Conservation (phyloP, 2,888 invertebrate genomes). For the Acholoe squamosa region DNA sequence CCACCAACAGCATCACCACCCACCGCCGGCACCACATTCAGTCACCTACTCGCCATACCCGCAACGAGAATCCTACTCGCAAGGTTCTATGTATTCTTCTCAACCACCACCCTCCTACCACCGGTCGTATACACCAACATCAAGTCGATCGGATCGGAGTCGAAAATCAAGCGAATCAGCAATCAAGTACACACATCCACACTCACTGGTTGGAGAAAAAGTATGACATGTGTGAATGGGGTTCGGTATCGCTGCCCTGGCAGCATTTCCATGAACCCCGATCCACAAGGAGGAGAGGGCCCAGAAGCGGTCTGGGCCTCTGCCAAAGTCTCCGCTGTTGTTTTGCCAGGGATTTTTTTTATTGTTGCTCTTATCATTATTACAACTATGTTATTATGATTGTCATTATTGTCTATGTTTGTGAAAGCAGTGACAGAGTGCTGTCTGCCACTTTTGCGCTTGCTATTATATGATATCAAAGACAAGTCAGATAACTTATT, state of each 20-base stretch:
- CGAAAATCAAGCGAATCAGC: constrained; percentile 76
- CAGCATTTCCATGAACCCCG: not conserved
- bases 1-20: not conserved
- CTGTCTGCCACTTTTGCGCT: too few relatives aligned
- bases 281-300: not conserved
- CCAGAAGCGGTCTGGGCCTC: not conserved
- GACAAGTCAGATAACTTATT: too few relatives aligned
- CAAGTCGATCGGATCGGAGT: constrained; percentile 80
- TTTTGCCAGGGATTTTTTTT: not conserved
- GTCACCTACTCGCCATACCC: constrained; percentile 67
- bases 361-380: not conserved
- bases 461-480: too few relatives aligned
- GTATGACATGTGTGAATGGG: constrained; percentile 70
- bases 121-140: constrained; percentile 80
- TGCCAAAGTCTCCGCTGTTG: not conserved
- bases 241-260: not conserved
- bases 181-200: constrained; percentile 68
- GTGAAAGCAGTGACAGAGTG: too few relatives aligned
- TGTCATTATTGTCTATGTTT: not conserved
- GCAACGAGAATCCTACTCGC: constrained; percentile 67
- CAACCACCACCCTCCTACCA: constrained; percentile 78
- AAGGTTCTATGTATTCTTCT: constrained; percentile 75
- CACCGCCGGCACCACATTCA: constrained; percentile 72
- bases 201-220: constrained; percentile 72
- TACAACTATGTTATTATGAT: not conserved